A percentile compares a stretch with the other conserved stretches of the same genome.
These are phyloP conservation scores for Heteromyza rotundicornis DNA, from an alignment of 2,888 invertebrate genomes.

Conservation along the genomic window DNA sequence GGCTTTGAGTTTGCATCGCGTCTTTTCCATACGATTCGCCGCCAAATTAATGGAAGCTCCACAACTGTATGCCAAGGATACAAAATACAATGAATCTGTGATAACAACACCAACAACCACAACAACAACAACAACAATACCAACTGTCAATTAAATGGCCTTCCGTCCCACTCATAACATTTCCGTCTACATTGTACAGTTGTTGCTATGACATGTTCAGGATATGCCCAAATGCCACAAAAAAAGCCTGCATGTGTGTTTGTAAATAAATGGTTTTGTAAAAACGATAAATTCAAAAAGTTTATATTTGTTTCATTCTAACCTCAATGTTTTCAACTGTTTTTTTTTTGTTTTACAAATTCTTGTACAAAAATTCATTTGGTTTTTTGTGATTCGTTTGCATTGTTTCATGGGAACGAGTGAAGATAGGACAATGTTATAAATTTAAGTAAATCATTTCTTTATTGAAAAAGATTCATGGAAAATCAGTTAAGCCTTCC, in stretches of 20 bases:
- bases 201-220: too few relatives aligned
- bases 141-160: background rate
- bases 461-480: too few relatives aligned
- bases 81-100: background rate
- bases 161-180: too few relatives aligned
- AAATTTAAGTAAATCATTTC: too few relatives aligned
- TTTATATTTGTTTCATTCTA: too few relatives aligned
- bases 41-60: conserved; percentile 2
- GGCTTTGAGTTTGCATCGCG: conserved; percentile 74
- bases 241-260: background rate
- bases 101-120: background rate
- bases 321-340: too few relatives aligned
- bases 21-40: conserved; percentile 72
- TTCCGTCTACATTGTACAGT: too few relatives aligned
- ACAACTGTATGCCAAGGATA: background rate
- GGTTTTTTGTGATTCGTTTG: conserved; percentile 18
- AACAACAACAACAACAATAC: background rate
- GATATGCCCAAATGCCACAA: too few relatives aligned
- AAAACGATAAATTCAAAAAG: too few relatives aligned
- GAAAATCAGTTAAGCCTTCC: too few relatives aligned
- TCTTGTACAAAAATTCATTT: conserved; percentile 18
- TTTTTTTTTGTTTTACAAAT: too few relatives aligned
- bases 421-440: background rate
- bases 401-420: background rate
- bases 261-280: background rate